Percentiles rank a stretch among this genome's conserved stretches.
Evolutionary conservation across 2,888 invertebrate species (phyloP).

Genomic region (Suillia variegata): DNA sequence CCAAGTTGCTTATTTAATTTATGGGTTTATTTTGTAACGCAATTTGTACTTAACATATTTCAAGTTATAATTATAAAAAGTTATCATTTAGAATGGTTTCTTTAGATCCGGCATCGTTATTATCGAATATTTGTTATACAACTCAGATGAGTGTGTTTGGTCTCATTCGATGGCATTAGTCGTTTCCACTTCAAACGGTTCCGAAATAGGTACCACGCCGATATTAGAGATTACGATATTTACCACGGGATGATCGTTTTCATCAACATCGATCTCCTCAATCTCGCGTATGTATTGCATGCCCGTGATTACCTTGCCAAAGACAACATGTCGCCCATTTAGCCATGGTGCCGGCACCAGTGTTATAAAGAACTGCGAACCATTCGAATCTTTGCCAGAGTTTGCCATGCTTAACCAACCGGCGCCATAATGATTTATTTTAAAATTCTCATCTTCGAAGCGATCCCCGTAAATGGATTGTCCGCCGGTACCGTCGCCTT

Average conservation of each 20-base stretch:
- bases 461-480: conserved; percentile 91
- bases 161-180: no score
- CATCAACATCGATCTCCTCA: conserved; percentile 74
- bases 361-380: conserved; percentile 95
- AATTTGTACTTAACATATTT: no score
- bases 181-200: conserved; percentile 87
- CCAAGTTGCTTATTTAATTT: no score
- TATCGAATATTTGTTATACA: no score
- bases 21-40: no score
- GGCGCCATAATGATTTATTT: conserved; percentile 93
- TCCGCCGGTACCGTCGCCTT: conserved; percentile 70
- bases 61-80: no score
- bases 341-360: conserved; percentile 81
- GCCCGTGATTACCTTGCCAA: conserved; percentile 80
- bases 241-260: conserved; percentile 78
- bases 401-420: conserved; percentile 99
- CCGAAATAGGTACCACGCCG: conserved; percentile 72
- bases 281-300: conserved; percentile 85
- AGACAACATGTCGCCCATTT: conserved; percentile 94
- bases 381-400: conserved; percentile 94
- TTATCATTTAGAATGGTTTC: no score
- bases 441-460: conserved; percentile 97
- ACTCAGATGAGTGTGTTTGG: no score
- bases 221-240: conserved; percentile 84
- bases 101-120: no score